These are phyloP conservation scores for Ciconia stormi DNA, from an alignment of 2,113 vertebrate species.

Conservation along the genomic window DNA sequence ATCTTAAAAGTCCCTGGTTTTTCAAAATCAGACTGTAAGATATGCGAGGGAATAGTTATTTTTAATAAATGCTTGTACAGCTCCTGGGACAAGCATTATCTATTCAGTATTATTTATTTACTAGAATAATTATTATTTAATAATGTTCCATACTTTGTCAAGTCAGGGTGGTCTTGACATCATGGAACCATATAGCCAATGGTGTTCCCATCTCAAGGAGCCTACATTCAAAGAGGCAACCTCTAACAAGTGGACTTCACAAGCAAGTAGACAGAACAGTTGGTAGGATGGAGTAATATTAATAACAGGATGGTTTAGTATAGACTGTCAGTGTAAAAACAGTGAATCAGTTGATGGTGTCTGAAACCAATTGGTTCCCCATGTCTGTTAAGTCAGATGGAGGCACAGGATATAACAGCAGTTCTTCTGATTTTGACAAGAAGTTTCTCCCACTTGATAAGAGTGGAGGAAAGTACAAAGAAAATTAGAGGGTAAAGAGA, in stretches of 20 bases:
- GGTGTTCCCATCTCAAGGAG: neutral
- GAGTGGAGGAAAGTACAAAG: neutral
- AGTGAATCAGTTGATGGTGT: neutral
- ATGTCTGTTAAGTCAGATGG: neutral
- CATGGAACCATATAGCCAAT: neutral
- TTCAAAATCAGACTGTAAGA: neutral
- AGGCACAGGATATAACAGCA: neutral
- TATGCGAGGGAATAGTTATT: neutral
- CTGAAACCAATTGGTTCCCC: neutral
- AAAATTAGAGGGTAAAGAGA: neutral
- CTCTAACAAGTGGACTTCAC: neutral
- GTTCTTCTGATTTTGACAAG: neutral
- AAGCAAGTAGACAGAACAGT: neutral
- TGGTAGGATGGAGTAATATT: neutral
- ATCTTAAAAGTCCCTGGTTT: neutral
- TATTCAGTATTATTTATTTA: neutral
- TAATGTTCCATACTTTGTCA: neutral
- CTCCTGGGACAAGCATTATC: neutral
- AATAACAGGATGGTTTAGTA: neutral
- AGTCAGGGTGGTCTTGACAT: neutral
- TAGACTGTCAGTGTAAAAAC: neutral
- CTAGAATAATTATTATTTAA: neutral
- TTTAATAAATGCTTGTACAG: neutral
- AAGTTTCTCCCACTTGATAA: neutral
- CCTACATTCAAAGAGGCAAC: accelerated